Percentiles rank a stretch among this genome's conserved stretches.
Conservation (phyloP, 2,888 invertebrate species). For the Amphipyra berbera region DNA sequence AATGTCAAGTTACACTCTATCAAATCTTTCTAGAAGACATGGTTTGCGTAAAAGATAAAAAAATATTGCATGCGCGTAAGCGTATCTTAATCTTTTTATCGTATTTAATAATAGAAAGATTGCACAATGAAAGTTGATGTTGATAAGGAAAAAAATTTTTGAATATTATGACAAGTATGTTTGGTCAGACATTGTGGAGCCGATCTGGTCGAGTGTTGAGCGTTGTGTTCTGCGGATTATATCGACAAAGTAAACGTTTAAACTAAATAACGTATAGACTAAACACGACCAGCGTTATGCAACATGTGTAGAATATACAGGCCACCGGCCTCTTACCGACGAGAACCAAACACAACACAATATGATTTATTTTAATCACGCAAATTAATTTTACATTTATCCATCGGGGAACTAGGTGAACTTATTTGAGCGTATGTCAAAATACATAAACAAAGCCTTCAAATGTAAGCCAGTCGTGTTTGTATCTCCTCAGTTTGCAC, state of each 20-base stretch:
- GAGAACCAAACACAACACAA: conserved; percentile 57
- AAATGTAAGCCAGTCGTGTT: conserved; percentile 44
- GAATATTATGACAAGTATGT: conserved; percentile 54
- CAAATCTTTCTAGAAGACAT: conserved; percentile 35
- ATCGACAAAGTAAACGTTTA: conserved; percentile 65
- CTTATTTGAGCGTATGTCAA: conserved; percentile 51
- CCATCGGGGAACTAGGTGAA: conserved; percentile 47
- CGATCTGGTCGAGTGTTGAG: conserved; percentile 58
- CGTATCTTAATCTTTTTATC: conserved; percentile 50
- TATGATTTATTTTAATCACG: conserved; percentile 60
- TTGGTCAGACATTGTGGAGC: conserved; percentile 70
- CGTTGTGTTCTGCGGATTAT: conserved; percentile 64
- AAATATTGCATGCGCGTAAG: conserved; percentile 35
- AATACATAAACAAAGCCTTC: conserved; percentile 51
- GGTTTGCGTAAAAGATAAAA: conserved; percentile 32
- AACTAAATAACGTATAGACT: conserved; percentile 63
- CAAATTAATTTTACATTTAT: conserved; percentile 44
- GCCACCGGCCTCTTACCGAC: conserved; percentile 46
- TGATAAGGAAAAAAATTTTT: conserved; percentile 51
- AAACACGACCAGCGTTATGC: conserved; percentile 65
- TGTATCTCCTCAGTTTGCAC: conserved; percentile 29
- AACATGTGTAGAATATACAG: conserved; percentile 50
- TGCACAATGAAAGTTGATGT: conserved; percentile 36
- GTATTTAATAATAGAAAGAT: conserved; percentile 40
- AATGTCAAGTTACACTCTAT: conserved; percentile 33